phyloP scores from a whole-genome alignment of 2,113 vertebrate species.

The Hippocampus comes region DNA sequence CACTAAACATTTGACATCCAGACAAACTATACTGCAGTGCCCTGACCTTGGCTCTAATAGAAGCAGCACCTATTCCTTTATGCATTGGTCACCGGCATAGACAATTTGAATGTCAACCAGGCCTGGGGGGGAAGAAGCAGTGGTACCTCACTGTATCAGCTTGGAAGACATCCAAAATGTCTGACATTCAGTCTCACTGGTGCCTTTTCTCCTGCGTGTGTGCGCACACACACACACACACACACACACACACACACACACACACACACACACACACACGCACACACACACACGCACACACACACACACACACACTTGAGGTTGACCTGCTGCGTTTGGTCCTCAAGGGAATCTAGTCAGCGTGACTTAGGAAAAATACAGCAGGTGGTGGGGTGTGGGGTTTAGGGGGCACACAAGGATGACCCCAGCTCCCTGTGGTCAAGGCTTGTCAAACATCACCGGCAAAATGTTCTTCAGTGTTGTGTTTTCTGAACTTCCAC shows the following conservation, averaged over 20 bases:
- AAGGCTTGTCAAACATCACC: slow-evolving; percentile 1
- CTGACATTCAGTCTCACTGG: slow-evolving; percentile 26
- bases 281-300: slow-evolving; percentile 2
- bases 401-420: neutral
- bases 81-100: slow-evolving; percentile 57
- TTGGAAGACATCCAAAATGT: slow-evolving; percentile 49
- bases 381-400: neutral
- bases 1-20: slow-evolving; percentile 45
- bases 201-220: slow-evolving; percentile 12
- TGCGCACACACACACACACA: slow-evolving; percentile 1
- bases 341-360: neutral
- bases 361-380: neutral
- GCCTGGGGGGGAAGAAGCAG: slow-evolving; percentile 39
- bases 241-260: slow-evolving; percentile 2
- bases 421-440: neutral
- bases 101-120: slow-evolving; percentile 63
- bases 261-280: neutral
- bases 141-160: slow-evolving; percentile 35
- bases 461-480: neutral
- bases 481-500: neutral
- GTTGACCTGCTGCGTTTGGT: neutral
- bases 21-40: slow-evolving; percentile 42
- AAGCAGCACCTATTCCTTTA: slow-evolving; percentile 59
- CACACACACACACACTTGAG: neutral
- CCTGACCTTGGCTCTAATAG: slow-evolving; percentile 63